Conservation (phyloP, 2,888 invertebrate genomes). For the Eristalinus sepulchralis region DNA sequence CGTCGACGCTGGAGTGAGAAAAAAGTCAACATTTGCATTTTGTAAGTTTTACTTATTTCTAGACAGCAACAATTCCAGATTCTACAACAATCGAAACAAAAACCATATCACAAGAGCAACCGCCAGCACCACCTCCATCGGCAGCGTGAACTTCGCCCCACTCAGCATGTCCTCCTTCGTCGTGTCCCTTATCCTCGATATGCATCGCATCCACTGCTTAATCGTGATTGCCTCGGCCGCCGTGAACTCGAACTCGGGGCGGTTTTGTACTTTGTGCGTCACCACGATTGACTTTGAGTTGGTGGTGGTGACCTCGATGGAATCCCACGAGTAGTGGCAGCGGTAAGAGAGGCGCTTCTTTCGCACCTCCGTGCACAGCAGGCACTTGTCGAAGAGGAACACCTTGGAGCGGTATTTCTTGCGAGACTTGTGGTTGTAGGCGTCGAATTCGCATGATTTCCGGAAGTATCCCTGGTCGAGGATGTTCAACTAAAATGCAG, state of each 20-base stretch:
- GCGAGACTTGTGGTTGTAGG: slow-evolving; percentile 78
- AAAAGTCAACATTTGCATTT: background rate
- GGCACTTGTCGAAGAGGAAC: slow-evolving; percentile 79
- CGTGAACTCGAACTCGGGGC: slow-evolving; percentile 77
- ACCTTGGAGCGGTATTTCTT: slow-evolving; percentile 78
- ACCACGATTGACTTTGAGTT: slow-evolving; percentile 77
- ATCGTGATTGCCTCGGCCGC: slow-evolving; percentile 76
- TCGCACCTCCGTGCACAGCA: slow-evolving; percentile 79
- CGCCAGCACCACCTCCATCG: slow-evolving; percentile 77
- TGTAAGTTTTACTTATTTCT: slow-evolving; percentile 5
- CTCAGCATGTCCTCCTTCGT: slow-evolving; percentile 74
- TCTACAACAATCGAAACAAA: slow-evolving; percentile 77
- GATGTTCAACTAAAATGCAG: slow-evolving; percentile 76
- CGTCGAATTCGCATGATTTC: slow-evolving; percentile 78
- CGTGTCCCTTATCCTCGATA: slow-evolving; percentile 76
- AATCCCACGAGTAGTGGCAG: slow-evolving; percentile 77
- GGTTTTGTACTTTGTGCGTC: slow-evolving; percentile 71
- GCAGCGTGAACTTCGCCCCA: slow-evolving; percentile 76
- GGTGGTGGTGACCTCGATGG: slow-evolving; percentile 75
- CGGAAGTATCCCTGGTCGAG: slow-evolving; percentile 78
- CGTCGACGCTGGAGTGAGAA: background rate
- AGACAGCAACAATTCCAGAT: background rate
- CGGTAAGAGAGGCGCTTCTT: slow-evolving; percentile 78
- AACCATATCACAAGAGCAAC: slow-evolving; percentile 77
- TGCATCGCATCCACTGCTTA: slow-evolving; percentile 77